Base-by-base conservation (phyloP, 2,888 invertebrate genomes). In the Melipona beecheii region DNA sequence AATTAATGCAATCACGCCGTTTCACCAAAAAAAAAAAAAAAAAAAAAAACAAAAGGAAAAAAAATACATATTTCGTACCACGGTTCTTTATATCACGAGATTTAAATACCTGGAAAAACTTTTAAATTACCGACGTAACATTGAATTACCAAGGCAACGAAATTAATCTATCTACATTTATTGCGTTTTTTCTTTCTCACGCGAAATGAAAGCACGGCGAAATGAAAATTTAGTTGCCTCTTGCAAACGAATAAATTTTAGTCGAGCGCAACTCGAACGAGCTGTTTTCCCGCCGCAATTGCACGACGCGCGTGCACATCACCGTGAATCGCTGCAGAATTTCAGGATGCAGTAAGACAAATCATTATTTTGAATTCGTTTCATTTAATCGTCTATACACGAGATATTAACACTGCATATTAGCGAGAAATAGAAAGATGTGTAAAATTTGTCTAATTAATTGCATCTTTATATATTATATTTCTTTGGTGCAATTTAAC, bases 181-280 rank as follows among this genome's bases (percentile, higher is more conserved):
- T 56, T 11, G 6, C 21, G 50, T 58, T 52, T 19, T 43, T 21
- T 15, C 1, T 9, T 9, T 9, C 36, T 0, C 60, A 21, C 24
- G 21, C 43, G n/a, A 31, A 70, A 21, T 17, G 17, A 76, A 36
- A 74, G 6, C 31, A 49, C n/a, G n/a, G 21, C 11, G 58, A 66
- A 76, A 69, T 21, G n/a, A 64, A 68, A 62, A 64, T 56, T 69
- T 60, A 9, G 24, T 58, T 60, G 36, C 11, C 17, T 49, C 2
- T 31, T 5, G 31, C 19, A 19, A 43, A 19, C 27, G 43, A 78
- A 73, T 56, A 49, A 73, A 78, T 60, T 54, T 66, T 17, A 60
- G 36, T 21, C 54, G 17, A 2, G 2, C 9, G 31, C 15, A 65
- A 65, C 24, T 69, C 56, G 5, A 17, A 27, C 15, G 17, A 70